Evolutionary conservation across 1,140 invertebrate genomes (phyloP), one percentile per base, ranked within the genome.

Genomic region (Drosophila pachea): DNA sequence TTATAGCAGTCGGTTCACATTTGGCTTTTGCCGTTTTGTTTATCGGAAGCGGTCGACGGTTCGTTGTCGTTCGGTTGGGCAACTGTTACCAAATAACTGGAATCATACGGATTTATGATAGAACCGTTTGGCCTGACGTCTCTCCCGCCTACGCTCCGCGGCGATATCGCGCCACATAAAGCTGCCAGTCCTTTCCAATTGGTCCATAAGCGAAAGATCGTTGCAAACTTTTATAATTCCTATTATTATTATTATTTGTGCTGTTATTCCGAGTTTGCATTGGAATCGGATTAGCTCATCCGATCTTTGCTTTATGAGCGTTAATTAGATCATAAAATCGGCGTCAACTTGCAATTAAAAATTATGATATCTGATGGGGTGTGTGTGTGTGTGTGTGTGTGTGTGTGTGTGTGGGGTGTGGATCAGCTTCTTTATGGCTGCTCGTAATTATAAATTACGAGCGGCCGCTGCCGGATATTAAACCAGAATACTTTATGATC

Each of bases 11-110:
- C 42, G 48, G 29, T 8, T 60, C 22, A 36, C 45, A 40, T 59
- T 66, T 59, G 40, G 47, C 38, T 40, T 73, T 58, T 61, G 49
- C 11, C 35, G 60, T 66, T 50, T 35, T 31, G 52, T 69, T 72
- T 70, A 67, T 74, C 68, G 62, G 68, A 71, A 62, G 63, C 49
- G 36, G n/a, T 45, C 53, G 55, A 42, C 38, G 52, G 36, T 43
- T 56, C 29, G 33, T n/a, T 31, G 35, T 42, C 35, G 53, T 59
- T 59, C 36, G 52, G 45, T 75, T 75, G 60, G 50, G 73, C 70
- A 75, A 75, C 70, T 68, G 61, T 76, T 76, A 58, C 71, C 45
- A 65, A 76, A 74, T 76, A 70, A 58, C 55, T 70, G 71, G 71
- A 73, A 70, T 61, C 48, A 65, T 65, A 56, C 58, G 52, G 70